Evolutionary conservation across 2,113 vertebrate genomes (phyloP).

Genomic region (Platichthys flesus): DNA sequence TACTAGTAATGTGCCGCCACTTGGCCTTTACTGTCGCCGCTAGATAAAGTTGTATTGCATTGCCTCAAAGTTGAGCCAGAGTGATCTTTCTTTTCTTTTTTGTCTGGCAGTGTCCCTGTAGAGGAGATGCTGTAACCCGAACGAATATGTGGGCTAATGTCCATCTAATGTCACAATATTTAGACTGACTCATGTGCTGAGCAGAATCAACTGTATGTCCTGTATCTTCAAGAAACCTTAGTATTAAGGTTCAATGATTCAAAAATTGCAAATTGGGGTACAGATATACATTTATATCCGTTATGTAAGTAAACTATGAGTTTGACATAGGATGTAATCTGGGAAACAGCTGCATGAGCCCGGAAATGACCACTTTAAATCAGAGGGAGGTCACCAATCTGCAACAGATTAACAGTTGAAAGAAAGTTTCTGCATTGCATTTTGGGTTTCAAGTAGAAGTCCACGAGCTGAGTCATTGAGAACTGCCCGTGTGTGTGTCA

Average conservation of each 20-base stretch:
- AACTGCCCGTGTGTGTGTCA: slow-evolving; percentile 28
- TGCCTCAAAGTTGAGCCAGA: too few relatives aligned
- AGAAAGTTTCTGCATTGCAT: slow-evolving; percentile 37
- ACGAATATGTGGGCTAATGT: too few relatives aligned
- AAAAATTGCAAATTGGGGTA: neutral
- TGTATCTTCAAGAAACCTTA: neutral
- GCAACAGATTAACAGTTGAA: slow-evolving; percentile 45
- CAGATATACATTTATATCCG: neutral
- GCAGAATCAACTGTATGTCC: too few relatives aligned
- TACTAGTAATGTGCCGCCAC: too few relatives aligned
- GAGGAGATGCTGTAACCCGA: too few relatives aligned
- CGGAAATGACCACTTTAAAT: slow-evolving; percentile 18
- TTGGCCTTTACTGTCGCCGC: too few relatives aligned
- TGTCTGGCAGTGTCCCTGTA: too few relatives aligned
- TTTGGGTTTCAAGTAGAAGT: slow-evolving; percentile 30
- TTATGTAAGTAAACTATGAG: neutral
- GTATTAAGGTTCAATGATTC: neutral
- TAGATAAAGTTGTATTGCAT: too few relatives aligned
- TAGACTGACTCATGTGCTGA: too few relatives aligned
- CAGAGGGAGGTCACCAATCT: slow-evolving; percentile 35
- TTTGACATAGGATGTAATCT: slow-evolving; percentile 8
- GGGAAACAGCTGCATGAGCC: slow-evolving; percentile 14
- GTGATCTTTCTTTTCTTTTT: too few relatives aligned
- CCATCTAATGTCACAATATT: too few relatives aligned
- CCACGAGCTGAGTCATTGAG: slow-evolving; percentile 51